phyloP scores from a whole-genome alignment of 2,797 vertebrate genomes.

The Vireo griseus region DNA sequence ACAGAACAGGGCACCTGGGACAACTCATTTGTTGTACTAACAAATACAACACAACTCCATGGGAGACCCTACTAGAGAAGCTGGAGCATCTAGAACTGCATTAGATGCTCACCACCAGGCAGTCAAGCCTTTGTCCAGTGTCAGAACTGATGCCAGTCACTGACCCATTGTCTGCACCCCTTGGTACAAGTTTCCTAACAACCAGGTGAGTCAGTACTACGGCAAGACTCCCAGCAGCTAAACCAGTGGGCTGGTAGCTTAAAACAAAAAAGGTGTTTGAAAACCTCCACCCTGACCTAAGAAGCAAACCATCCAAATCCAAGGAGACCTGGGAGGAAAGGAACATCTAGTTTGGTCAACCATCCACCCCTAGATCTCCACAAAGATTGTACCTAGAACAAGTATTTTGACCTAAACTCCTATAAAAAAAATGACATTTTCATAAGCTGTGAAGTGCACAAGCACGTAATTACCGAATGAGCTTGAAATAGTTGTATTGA shows the following conservation, averaged over 20 bases:
- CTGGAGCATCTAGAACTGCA: background rate
- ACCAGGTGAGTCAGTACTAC: background rate
- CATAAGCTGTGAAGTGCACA: background rate
- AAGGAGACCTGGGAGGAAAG: background rate
- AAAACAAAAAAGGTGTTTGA: background rate
- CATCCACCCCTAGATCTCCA: background rate
- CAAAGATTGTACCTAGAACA: background rate
- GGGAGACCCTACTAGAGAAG: background rate
- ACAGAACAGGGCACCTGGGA: background rate
- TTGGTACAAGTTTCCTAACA: background rate
- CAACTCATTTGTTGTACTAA: background rate
- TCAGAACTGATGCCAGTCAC: background rate
- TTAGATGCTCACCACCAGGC: background rate
- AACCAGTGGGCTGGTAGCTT: background rate
- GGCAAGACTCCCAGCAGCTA: background rate
- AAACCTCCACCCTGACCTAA: background rate
- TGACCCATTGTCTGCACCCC: background rate
- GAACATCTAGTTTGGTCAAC: rapidly evolving
- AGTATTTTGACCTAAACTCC: background rate
- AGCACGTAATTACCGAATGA: background rate
- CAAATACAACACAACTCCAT: rapidly evolving
- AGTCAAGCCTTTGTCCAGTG: background rate
- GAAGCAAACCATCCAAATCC: background rate
- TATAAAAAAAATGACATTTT: background rate
- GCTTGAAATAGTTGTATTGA: background rate